phyloP scores from a whole-genome alignment of 2,888 invertebrate genomes.

The Lissonota sp. region DNA sequence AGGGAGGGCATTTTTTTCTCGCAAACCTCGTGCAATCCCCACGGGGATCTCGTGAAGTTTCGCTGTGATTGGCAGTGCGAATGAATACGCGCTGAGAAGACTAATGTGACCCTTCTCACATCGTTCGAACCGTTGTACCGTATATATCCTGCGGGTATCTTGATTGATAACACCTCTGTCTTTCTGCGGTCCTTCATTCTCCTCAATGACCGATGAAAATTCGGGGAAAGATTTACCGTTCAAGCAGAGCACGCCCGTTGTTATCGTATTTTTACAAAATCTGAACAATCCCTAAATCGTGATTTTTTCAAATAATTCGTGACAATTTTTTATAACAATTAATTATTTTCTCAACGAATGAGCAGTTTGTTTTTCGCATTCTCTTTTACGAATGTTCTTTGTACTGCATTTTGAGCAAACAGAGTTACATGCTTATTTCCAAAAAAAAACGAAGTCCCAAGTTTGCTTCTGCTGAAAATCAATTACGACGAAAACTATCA shows the following conservation, averaged over 20 bases:
- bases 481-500: conserved; percentile 38
- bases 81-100: conserved; percentile 74
- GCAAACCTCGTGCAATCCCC: conserved; percentile 52
- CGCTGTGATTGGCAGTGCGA: conserved; percentile 76
- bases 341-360: too few relatives aligned
- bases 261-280: conserved; percentile 3
- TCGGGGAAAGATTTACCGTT: conserved; percentile 10
- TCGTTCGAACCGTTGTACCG: conserved; percentile 51
- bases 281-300: too few relatives aligned
- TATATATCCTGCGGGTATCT: conserved; percentile 71
- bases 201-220: background rate
- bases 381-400: too few relatives aligned
- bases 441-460: too few relatives aligned
- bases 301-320: too few relatives aligned
- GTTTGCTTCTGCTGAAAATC: conserved; percentile 5
- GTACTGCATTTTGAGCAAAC: too few relatives aligned
- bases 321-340: too few relatives aligned
- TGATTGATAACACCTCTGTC: conserved; percentile 75
- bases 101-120: conserved; percentile 72
- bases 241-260: background rate
- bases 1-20: conserved; percentile 14
- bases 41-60: conserved; percentile 63
- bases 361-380: too few relatives aligned
- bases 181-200: conserved; percentile 31
- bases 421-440: too few relatives aligned